Evolutionary conservation across 2,113 vertebrate species (phyloP), one percentile per base, ranked within the genome.

Genomic region (Odobenus rosmarus): DNA sequence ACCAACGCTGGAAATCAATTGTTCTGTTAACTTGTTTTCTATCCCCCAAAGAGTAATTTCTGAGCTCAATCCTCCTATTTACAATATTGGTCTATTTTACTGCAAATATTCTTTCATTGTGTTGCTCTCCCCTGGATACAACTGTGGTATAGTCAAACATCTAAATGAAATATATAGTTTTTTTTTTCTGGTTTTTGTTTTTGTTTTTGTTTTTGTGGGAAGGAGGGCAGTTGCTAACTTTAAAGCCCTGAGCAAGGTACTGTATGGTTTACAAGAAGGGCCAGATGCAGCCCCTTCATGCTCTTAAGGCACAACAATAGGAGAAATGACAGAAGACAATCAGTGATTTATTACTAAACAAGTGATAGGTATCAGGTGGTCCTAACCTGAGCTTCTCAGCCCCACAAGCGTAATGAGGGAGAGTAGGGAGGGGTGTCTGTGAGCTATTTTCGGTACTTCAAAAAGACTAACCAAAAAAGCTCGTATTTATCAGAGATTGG

Each of bases 401-500:
- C 59, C 61, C 74, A 36, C 8, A 11, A 36, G 79, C 39, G 23
- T 87, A 53, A 64, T 33, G 36, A 33, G 83, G 49, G 55, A 21
- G 5, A 51, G n/a, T 26, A 24, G 8, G 4, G 39, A 49, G 36
- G 2, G 9, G 8, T 69, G 76, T 33, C 69, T 76, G 8, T 26
- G 55, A 79, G 71, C 91, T 97, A 5, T 95, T 95, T 89, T 69
- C 21, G 87, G 53, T 64, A 49, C 88, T 96, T 97, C 72, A 93
- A 93, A 97, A 95, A 92, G 83, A 95, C 42, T 88, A 83, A 95
- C 51, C 57, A 80, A 71, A 59, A 90, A 51, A 77, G 11, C 18
- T 92, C 51, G 28, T 76, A 81, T 95, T 96, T 97, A 71, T 81
- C 57, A 79, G 79, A 80, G 90, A 95, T 90, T 69, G 86, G 87